phyloP scores from a whole-genome alignment of 1,140 invertebrate genomes.

The Neotoxoptera formosana region DNA sequence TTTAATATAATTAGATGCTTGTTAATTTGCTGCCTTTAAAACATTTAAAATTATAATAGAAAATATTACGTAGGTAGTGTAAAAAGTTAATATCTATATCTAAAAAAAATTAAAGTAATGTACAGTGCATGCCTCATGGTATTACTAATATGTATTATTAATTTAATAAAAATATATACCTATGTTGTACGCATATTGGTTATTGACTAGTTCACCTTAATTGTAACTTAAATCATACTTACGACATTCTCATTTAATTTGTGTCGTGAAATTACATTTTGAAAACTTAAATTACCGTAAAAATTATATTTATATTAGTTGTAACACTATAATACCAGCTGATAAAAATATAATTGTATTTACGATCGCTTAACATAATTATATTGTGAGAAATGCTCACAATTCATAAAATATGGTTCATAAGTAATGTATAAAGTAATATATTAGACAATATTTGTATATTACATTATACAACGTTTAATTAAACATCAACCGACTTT shows the following conservation, averaged over 20 bases:
- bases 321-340: neutral
- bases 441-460: neutral
- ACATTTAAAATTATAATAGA: too few species aligned
- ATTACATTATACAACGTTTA: constrained; percentile 36
- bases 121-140: too few species aligned
- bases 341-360: neutral
- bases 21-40: too few species aligned
- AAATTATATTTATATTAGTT: neutral
- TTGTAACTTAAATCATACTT: neutral
- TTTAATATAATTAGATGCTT: too few species aligned
- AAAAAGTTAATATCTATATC: too few species aligned
- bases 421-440: neutral
- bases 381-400: neutral
- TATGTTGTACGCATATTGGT: neutral
- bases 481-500: constrained; percentile 23
- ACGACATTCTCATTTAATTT: neutral
- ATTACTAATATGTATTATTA: too few species aligned
- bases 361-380: neutral
- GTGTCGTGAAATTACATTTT: neutral
- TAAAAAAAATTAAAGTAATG: too few species aligned
- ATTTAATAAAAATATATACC: too few species aligned
- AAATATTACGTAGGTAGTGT: too few species aligned
- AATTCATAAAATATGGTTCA: constrained; percentile 1
- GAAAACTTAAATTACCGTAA: neutral
- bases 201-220: neutral